Evolutionary conservation across 1,140 invertebrate species (phyloP), one percentile per base, ranked within the genome.

Genomic region (Anastrepha obliqua): DNA sequence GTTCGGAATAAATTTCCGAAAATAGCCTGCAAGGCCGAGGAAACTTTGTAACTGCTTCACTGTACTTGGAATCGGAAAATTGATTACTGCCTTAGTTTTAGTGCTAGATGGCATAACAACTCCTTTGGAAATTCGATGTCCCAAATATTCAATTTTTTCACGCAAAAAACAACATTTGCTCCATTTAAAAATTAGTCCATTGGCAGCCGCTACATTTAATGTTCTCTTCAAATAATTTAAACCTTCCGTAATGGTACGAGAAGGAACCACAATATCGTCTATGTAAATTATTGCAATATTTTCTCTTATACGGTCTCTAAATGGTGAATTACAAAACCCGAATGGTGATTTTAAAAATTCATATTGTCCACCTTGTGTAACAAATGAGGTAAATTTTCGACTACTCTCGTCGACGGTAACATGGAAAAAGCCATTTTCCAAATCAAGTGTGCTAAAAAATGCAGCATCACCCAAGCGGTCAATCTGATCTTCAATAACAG

Each of bases 71-170:
- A 20, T 13, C 39, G 86, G 88, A 85, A 89, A 91, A 0, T 89
- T 78, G 58, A 59, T 29, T 3, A 92, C 88, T 4, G 90, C 90
- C 42, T 74, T 87, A 88, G 93, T 93, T 67, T 94, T 94, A 1
- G 90, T 91, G 89, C 92, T 93, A 2, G 88, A 65, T 5, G 87
- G 60, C 13, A 88, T 55, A 7, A 55, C 62, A 11, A 58, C 13
- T 29, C 65, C 47, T 13, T 88, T 42, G 0, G 86, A 74, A 44
- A 86, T 47, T 20, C 74, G 58, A 15, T 29, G 29, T 29, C 62
- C 64, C 5, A 86, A 65, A 70, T 86, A 88, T 47, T 86, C 44
- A 44, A 86, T 62, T 70, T 29, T 3, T 7, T 7, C 47, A 9
- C 59, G 65, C 20, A 88, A 42, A 29, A 88, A 88, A n/a, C 67